Evolutionary conservation across 2,797 vertebrate species (phyloP).

Genomic region (Manis crassicaudata): DNA sequence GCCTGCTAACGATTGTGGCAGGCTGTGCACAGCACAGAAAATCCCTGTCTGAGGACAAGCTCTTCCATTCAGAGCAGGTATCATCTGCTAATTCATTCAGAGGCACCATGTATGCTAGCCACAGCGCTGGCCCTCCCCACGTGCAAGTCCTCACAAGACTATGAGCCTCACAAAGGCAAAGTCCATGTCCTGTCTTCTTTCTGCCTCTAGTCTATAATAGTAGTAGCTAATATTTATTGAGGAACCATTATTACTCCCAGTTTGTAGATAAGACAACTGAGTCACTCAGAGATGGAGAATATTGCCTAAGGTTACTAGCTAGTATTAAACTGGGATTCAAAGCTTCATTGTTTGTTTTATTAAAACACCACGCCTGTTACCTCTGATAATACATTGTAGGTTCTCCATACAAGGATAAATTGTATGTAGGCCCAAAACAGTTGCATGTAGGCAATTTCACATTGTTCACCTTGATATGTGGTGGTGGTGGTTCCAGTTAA

Average conservation of each 20-base stretch:
- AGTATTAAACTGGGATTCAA: neutral
- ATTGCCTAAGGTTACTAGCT: neutral
- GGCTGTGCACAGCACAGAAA: neutral
- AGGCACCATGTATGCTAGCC: neutral
- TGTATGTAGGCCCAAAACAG: neutral
- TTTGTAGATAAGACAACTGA: neutral
- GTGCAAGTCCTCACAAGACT: neutral
- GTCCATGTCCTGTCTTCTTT: neutral
- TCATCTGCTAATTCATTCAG: neutral
- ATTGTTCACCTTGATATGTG: neutral
- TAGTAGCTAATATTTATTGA: neutral
- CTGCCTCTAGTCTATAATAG: neutral
- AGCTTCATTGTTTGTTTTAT: neutral
- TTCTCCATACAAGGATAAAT: neutral
- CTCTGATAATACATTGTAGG: neutral
- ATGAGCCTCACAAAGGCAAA: neutral
- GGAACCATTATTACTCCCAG: neutral
- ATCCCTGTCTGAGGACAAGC: neutral
- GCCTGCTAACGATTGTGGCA: neutral
- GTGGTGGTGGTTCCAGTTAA: neutral
- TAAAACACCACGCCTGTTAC: neutral
- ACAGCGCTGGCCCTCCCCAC: neutral
- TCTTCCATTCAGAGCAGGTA: neutral
- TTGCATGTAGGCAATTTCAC: neutral
- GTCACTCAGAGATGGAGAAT: neutral